Evolutionary conservation across 1,140 invertebrate species (phyloP).

Genomic region (Meloidogyne exigua): DNA sequence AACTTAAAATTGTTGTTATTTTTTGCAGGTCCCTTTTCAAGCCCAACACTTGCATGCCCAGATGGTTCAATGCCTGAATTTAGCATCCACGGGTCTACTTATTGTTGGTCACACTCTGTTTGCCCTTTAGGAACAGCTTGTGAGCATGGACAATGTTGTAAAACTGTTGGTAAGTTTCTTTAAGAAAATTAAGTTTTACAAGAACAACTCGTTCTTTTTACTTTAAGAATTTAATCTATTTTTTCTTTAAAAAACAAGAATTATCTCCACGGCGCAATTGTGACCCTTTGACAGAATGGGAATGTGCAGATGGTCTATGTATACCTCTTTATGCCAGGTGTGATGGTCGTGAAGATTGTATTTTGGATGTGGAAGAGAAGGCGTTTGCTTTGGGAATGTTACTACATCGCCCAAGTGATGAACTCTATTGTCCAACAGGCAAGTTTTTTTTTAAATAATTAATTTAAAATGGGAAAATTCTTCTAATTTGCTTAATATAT

Average conservation of each 20-base stretch:
- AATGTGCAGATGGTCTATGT: conserved; percentile 27
- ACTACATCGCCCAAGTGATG: conserved; percentile 21
- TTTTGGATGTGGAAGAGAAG: background rate
- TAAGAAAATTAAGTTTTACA: background rate
- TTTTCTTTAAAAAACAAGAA: conserved; percentile 3
- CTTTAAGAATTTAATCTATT: background rate
- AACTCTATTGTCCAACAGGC: conserved; percentile 26
- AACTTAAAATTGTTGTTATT: background rate
- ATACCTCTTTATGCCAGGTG: conserved; percentile 18
- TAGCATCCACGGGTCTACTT: conserved; percentile 35
- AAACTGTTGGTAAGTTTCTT: conserved; percentile 32
- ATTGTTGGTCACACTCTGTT: conserved; percentile 46
- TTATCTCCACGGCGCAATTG: conserved; percentile 12
- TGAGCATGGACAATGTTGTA: conserved; percentile 44
- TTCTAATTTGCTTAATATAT: no score
- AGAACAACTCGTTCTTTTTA: background rate
- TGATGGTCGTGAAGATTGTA: conserved; percentile 25
- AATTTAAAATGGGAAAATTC: no score
- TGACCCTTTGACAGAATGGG: conserved; percentile 17
- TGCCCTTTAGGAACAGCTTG: conserved; percentile 44
- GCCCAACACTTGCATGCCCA: conserved; percentile 34
- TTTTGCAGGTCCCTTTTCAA: conserved; percentile 18
- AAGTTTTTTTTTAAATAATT: background rate
- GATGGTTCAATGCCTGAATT: conserved; percentile 48
- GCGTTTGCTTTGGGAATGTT: conserved; percentile 6